phyloP scores from a whole-genome alignment of 1,140 invertebrate species.

The Yoshiicerus persimilis region DNA sequence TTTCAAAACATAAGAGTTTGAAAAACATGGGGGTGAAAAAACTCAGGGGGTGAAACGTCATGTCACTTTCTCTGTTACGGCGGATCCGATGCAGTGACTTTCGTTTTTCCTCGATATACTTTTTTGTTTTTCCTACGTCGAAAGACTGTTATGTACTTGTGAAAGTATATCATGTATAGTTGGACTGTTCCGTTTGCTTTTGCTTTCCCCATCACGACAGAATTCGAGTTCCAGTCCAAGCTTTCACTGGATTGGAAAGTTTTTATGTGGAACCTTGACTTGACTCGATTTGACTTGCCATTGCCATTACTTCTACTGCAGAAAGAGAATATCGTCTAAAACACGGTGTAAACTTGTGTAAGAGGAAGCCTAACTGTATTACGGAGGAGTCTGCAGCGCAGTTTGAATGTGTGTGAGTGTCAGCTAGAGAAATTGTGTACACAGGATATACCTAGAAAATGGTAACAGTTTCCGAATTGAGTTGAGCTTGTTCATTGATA shows the following conservation, averaged over 20 bases:
- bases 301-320: background rate
- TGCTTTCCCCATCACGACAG: background rate
- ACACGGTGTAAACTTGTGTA: too few species aligned
- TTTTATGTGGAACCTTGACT: background rate
- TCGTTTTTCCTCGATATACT: background rate
- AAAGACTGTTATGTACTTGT: background rate
- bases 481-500: background rate
- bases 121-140: background rate
- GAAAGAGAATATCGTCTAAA: background rate
- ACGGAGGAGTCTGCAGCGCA: too few species aligned
- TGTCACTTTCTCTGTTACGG: background rate
- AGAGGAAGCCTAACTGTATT: too few species aligned
- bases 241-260: background rate
- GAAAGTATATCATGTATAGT: background rate
- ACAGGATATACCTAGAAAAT: background rate
- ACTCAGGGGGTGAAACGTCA: too few species aligned
- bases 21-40: too few species aligned
- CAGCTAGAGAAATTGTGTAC: background rate
- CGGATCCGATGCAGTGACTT: background rate
- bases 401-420: background rate
- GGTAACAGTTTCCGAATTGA: background rate
- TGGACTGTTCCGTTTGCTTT: background rate
- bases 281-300: slow-evolving; percentile 6
- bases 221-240: background rate
- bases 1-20: too few species aligned